Conservation (phyloP, 2,888 invertebrate genomes). For the Orthosia cruda region DNA sequence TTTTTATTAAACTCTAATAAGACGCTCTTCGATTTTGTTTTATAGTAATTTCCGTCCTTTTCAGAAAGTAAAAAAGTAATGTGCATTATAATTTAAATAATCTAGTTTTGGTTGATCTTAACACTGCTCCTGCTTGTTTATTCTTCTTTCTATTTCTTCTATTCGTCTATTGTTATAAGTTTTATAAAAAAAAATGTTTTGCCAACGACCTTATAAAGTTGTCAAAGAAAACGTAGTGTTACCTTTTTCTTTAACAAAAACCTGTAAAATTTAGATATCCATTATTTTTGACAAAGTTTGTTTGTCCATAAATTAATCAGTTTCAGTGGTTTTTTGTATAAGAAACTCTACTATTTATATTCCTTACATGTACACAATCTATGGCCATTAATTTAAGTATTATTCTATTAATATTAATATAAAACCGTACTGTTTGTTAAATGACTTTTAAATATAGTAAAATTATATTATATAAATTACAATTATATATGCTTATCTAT, state of each 20-base stretch:
- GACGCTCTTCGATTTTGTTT: neutral
- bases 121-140: conserved; percentile 13
- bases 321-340: conserved; percentile 15
- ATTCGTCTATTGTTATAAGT: no score
- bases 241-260: neutral
- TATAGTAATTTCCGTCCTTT: neutral
- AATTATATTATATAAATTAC: conserved; percentile 27
- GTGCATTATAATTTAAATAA: conserved; percentile 32
- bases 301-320: conserved; percentile 8
- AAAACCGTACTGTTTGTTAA: conserved; percentile 52
- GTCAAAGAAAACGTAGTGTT: neutral
- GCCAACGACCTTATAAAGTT: neutral
- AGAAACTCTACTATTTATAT: conserved; percentile 46
- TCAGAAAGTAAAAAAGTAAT: conserved; percentile 1
- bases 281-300: neutral
- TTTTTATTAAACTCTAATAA: conserved; percentile 14
- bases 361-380: conserved; percentile 67
- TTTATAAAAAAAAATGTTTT: neutral
- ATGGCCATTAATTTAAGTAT: conserved; percentile 69
- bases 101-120: conserved; percentile 44
- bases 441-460: conserved; percentile 49
- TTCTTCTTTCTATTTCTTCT: no score
- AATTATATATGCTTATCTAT: conserved; percentile 29
- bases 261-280: neutral
- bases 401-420: conserved; percentile 45